phyloP scores from a whole-genome alignment of 2,888 invertebrate genomes.

The Alitta virens region DNA sequence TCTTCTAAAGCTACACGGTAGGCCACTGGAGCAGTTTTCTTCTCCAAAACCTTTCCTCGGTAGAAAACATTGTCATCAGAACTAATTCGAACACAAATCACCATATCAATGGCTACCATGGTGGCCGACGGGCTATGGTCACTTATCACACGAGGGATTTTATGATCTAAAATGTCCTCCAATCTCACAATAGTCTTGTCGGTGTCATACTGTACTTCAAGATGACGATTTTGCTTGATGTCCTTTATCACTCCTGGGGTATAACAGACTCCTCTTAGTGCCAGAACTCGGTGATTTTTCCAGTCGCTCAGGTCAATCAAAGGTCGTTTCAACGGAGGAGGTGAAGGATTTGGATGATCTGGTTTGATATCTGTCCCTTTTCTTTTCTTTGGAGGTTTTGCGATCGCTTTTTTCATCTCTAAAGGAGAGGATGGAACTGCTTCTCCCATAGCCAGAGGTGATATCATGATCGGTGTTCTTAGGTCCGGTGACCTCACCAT shows the following conservation, averaged over 20 bases:
- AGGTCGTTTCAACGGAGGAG: conserved; percentile 31
- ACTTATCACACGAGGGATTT: conserved; percentile 83
- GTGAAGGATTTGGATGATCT: neutral
- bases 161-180: conserved; percentile 68
- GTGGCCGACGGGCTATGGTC: conserved; percentile 81
- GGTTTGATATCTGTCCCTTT: conserved; percentile 59
- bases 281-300: conserved; percentile 88
- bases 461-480: neutral
- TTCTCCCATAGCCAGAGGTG: neutral
- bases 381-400: conserved; percentile 88
- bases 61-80: conserved; percentile 72
- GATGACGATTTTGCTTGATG: conserved; percentile 61
- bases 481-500: no score
- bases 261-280: conserved; percentile 79
- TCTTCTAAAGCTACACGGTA: conserved; percentile 63
- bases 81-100: conserved; percentile 69
- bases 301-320: conserved; percentile 83
- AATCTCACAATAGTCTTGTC: conserved; percentile 71
- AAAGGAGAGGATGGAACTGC: neutral
- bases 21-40: conserved; percentile 67
- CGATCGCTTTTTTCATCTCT: conserved; percentile 39
- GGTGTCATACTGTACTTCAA: conserved; percentile 80
- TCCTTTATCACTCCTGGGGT: conserved; percentile 78
- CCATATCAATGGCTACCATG: conserved; percentile 75
- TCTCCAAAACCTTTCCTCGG: conserved; percentile 76